Conservation (phyloP, 2,113 vertebrate genomes). For the Chloropsis cyanopogon region DNA sequence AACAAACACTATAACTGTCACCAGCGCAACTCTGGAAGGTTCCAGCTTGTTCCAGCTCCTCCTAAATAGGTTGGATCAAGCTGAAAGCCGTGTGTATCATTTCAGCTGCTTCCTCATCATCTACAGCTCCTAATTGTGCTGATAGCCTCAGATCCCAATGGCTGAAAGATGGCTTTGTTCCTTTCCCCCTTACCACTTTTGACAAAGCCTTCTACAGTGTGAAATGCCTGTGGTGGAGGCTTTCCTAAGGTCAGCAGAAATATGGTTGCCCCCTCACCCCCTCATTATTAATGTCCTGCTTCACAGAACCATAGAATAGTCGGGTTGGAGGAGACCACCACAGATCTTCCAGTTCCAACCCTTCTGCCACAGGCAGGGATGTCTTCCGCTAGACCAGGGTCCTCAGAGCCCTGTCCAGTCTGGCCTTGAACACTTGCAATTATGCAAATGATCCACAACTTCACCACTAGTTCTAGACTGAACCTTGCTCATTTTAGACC, state of each 20-base stretch:
- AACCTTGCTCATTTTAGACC: not conserved
- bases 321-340: not conserved
- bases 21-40: not conserved
- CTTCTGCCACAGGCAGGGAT: not conserved
- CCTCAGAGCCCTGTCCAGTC: not conserved
- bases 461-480: not conserved
- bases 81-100: not conserved
- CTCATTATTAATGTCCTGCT: not conserved
- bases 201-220: not conserved
- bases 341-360: not conserved
- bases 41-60: not conserved
- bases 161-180: not conserved
- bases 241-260: not conserved
- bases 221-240: not conserved
- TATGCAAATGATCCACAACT: not conserved
- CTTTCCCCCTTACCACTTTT: not conserved
- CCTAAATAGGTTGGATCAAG: not conserved
- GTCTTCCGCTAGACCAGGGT: not conserved
- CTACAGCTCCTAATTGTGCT: not conserved
- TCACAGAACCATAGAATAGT: not conserved
- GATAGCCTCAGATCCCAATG: not conserved
- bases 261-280: fast-evolving
- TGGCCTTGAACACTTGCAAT: not conserved
- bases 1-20: not conserved
- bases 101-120: not conserved